Evolutionary conservation across 2,888 invertebrate genomes (phyloP).

Genomic region (Drosophila birchii): DNA sequence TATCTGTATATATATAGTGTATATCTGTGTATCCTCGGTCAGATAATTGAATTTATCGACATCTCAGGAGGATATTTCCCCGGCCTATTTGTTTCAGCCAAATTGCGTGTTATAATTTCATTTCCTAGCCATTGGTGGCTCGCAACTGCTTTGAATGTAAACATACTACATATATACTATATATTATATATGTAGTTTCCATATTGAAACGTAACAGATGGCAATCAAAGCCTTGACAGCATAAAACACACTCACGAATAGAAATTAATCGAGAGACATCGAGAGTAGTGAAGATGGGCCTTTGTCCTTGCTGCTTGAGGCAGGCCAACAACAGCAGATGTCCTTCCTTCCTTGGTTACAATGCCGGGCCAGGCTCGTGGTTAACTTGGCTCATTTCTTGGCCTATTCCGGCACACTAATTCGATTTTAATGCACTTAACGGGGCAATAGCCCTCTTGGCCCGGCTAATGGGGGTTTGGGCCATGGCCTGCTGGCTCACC

Average conservation of each 20-base stretch:
- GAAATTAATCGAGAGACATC: background rate
- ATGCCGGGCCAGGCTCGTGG: background rate
- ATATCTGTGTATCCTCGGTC: slow-evolving; percentile 23
- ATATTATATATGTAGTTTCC: background rate
- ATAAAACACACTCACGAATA: slow-evolving; percentile 7
- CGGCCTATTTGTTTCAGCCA: slow-evolving; percentile 36
- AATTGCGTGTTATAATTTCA: slow-evolving; percentile 69
- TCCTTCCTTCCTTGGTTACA: slow-evolving; percentile 1
- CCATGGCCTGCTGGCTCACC: background rate
- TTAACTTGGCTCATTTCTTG: slow-evolving; percentile 13
- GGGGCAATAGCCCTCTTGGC: slow-evolving; percentile 4
- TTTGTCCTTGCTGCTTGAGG: slow-evolving; percentile 40
- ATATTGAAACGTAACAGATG: slow-evolving; percentile 46
- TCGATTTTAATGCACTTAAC: slow-evolving; percentile 63
- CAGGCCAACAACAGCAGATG: slow-evolving; percentile 7
- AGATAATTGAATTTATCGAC: slow-evolving; percentile 64
- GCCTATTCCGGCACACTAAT: slow-evolving; percentile 49
- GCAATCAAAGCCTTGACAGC: slow-evolving; percentile 49
- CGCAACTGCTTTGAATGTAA: slow-evolving; percentile 17
- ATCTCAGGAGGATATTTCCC: slow-evolving; percentile 14
- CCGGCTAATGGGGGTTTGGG: slow-evolving; percentile 22
- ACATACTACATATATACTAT: background rate
- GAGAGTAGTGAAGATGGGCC: slow-evolving; percentile 3
- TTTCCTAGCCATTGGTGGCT: slow-evolving; percentile 43
- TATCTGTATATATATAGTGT: background rate